Evolutionary conservation across 2,797 vertebrate genomes (phyloP).

Genomic region (Rousettus madagascariensis): DNA sequence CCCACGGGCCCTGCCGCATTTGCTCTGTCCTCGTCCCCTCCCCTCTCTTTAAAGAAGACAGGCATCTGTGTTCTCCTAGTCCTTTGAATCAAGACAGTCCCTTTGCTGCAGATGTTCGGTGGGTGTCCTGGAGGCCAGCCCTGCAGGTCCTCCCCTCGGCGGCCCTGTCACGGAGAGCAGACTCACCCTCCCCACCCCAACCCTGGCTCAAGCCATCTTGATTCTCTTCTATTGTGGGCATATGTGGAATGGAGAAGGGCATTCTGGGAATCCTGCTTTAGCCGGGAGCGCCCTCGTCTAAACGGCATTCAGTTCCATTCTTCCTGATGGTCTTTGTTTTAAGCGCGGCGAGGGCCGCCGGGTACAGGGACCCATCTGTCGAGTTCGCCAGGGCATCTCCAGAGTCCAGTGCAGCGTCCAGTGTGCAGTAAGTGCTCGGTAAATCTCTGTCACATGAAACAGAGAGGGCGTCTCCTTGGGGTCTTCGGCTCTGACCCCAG

Average conservation of each 20-base stretch:
- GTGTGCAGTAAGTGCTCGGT: background rate
- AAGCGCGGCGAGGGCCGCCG: background rate
- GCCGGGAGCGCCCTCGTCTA: background rate
- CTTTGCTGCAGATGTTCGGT: background rate
- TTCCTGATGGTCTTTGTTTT: background rate
- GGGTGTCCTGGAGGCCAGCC: background rate
- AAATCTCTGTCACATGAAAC: background rate
- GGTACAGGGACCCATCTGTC: background rate
- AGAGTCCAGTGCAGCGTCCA: background rate
- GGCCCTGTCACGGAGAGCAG: background rate
- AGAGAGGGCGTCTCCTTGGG: background rate
- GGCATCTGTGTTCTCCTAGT: background rate
- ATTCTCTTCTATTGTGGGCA: background rate
- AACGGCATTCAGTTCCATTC: rapidly evolving
- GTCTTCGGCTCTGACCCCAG: background rate
- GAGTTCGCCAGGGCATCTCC: background rate
- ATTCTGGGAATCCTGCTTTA: background rate
- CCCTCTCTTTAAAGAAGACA: background rate
- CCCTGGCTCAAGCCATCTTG: background rate
- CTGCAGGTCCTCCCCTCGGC: background rate
- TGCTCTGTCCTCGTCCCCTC: rapidly evolving
- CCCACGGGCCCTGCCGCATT: background rate
- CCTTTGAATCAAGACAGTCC: background rate
- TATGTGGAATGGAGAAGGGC: background rate
- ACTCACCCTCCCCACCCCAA: background rate